Percentiles rank a stretch among this genome's conserved stretches.
Conservation (phyloP, 2,113 vertebrate genomes). For the Pionites leucogaster region DNA sequence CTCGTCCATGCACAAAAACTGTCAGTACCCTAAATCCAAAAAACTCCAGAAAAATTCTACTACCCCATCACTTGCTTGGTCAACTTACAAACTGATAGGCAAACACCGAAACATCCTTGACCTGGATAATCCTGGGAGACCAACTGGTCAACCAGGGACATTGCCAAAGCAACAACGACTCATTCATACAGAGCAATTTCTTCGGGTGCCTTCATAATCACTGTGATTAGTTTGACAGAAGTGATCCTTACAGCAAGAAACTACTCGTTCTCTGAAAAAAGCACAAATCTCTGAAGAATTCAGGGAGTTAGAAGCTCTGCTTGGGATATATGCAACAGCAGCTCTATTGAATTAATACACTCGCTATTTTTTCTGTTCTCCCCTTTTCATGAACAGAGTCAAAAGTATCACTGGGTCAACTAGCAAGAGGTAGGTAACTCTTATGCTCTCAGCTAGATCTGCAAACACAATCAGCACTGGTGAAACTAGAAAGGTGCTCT, state of each 20-base stretch:
- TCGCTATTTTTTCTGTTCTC: background rate
- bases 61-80: background rate
- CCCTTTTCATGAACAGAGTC: background rate
- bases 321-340: rapidly evolving
- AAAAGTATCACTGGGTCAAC: background rate
- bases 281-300: background rate
- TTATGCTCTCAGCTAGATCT: background rate
- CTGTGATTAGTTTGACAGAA: background rate
- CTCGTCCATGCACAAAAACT: background rate
- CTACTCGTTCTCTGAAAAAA: background rate
- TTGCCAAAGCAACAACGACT: rapidly evolving
- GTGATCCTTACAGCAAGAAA: background rate
- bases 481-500: background rate
- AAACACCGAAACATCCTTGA: background rate
- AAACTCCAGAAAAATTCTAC: background rate
- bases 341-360: background rate
- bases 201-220: background rate
- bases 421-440: background rate
- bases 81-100: background rate
- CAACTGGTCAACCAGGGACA: background rate
- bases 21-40: background rate
- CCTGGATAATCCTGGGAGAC: background rate
- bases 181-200: background rate
- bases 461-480: background rate
- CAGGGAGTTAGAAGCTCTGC: background rate